Conservation (phyloP, 2,888 invertebrate genomes). For the Netelia fuscicornis region DNA sequence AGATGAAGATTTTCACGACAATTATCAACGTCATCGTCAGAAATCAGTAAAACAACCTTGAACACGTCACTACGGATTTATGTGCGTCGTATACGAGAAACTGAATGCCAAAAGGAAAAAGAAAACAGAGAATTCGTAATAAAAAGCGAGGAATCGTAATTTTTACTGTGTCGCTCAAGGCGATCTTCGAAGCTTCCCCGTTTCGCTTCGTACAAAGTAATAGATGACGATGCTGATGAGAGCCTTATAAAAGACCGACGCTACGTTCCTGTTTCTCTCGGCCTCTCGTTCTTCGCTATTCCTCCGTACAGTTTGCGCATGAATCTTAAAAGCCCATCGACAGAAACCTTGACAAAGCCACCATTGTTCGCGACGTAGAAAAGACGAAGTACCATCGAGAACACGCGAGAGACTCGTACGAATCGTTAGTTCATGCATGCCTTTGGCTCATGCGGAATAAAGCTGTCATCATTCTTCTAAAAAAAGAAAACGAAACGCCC, state of each 20-base stretch:
- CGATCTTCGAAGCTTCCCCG: not conserved
- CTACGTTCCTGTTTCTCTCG: not conserved
- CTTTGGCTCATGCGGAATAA: not conserved
- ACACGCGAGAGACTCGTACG: not conserved
- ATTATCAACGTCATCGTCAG: too few relatives aligned
- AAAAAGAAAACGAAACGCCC: not conserved
- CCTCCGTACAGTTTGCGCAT: not conserved
- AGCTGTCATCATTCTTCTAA: not conserved
- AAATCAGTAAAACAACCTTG: not conserved
- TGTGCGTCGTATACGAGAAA: not conserved
- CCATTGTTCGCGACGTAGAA: conserved; percentile 16
- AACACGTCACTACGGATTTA: conserved; percentile 1
- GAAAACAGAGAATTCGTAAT: not conserved
- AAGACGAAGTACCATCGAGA: not conserved
- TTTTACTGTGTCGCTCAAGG: conserved; percentile 4
- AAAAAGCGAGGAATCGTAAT: conserved; percentile 16
- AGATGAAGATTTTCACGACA: too few relatives aligned
- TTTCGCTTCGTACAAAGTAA: conserved; percentile 7
- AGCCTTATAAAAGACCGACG: conserved; percentile 14
- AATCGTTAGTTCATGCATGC: conserved; percentile 26
- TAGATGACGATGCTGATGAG: conserved; percentile 4
- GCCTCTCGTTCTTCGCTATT: not conserved
- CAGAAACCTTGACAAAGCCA: conserved; percentile 18
- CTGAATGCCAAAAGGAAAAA: not conserved
- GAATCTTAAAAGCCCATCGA: conserved; percentile 8